Percentiles rank a stretch among this genome's conserved stretches.
Conservation (phyloP, 2,113 vertebrate species). For the Pelmatolapia mariae region DNA sequence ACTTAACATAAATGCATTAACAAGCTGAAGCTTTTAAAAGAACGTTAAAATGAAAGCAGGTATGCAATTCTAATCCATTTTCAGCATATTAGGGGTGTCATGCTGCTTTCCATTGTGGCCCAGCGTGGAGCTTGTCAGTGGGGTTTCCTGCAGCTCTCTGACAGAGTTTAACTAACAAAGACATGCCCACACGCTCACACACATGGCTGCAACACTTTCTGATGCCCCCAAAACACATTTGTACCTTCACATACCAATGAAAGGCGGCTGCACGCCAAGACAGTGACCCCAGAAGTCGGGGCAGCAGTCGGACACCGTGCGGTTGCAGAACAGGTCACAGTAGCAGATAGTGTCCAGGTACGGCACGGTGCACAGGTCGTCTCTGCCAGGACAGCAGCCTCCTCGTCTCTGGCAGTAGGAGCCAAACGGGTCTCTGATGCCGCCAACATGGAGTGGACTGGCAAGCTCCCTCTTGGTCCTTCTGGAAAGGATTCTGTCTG, state of each 20-base stretch:
- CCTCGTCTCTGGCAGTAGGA: conserved; percentile 83
- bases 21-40: background rate
- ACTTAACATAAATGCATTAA: background rate
- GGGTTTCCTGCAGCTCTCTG: background rate
- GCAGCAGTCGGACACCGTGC: conserved; percentile 94
- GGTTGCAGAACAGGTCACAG: conserved; percentile 98
- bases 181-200: background rate
- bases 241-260: conserved; percentile 48
- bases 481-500: conserved; percentile 39
- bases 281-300: conserved; percentile 96
- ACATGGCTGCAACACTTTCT: background rate
- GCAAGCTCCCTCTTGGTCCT: conserved; percentile 71
- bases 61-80: background rate
- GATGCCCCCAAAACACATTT: background rate
- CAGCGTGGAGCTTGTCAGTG: background rate
- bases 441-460: conserved; percentile 78
- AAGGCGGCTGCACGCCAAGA: conserved; percentile 79
- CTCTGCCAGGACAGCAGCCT: conserved; percentile 84
- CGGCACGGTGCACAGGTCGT: conserved; percentile 85
- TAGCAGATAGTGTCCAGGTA: conserved; percentile 95
- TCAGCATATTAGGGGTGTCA: background rate
- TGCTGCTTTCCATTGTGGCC: background rate
- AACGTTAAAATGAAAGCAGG: background rate
- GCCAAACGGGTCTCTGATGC: conserved; percentile 84
- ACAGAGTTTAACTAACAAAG: background rate